Evolutionary conservation across 1,140 invertebrate species (phyloP).

Genomic region (Calephelis virginiensis): DNA sequence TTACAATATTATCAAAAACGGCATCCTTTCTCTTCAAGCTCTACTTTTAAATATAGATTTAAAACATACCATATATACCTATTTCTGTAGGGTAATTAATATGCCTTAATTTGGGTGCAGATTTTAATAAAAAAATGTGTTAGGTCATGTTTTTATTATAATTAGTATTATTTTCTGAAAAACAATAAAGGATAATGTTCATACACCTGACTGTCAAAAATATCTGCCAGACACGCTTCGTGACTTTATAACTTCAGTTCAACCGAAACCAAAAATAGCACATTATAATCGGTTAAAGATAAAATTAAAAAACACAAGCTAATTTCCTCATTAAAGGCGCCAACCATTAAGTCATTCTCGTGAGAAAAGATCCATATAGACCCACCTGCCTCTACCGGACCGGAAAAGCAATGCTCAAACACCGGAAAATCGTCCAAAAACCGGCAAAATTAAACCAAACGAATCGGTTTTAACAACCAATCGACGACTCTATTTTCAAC

Average conservation of each 20-base stretch:
- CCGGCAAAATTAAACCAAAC: slow-evolving; percentile 65
- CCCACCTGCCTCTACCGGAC: slow-evolving; percentile 62
- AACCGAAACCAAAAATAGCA: slow-evolving; percentile 2
- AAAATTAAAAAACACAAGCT: slow-evolving; percentile 5
- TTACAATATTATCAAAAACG: too few species aligned
- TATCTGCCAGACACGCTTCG: neutral
- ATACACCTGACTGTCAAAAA: neutral
- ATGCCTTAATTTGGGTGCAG: too few species aligned
- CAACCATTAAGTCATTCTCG: slow-evolving; percentile 54
- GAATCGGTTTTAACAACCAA: slow-evolving; percentile 56
- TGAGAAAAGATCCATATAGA: slow-evolving; percentile 56
- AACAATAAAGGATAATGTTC: too few species aligned
- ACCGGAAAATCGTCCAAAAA: slow-evolving; percentile 72
- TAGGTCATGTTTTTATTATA: too few species aligned
- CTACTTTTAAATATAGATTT: too few species aligned
- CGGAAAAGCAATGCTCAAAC: slow-evolving; percentile 68
- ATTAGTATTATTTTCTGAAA: too few species aligned
- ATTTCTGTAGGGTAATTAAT: too few species aligned
- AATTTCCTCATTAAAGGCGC: slow-evolving; percentile 52
- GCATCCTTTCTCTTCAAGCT: too few species aligned
- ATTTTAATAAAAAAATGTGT: too few species aligned
- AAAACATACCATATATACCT: too few species aligned
- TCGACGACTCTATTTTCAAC: slow-evolving; percentile 38
- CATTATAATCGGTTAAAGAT: slow-evolving; percentile 4
- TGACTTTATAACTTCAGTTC: neutral